Base-by-base conservation (phyloP, 2,113 vertebrate species). In the Pardalotus punctatus region DNA sequence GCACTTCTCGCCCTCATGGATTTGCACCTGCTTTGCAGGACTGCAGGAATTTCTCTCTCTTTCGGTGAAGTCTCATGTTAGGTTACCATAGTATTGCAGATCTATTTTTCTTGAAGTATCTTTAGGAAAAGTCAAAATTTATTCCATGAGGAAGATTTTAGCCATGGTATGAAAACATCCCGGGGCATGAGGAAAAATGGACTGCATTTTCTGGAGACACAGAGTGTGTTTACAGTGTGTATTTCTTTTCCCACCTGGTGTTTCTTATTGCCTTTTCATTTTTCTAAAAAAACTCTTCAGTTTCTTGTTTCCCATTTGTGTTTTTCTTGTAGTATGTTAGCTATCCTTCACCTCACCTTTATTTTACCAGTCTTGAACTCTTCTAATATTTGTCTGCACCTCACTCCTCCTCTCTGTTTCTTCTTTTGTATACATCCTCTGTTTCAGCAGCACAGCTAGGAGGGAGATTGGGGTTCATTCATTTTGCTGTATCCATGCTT, bases 161-260 rank as follows among this genome's bases (percentile, higher is more conserved):
- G 7, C 40, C 2, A 22, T 70, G 14, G 54, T 73, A 74, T 38
- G 40, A 58, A 81, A 90, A 21, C 3, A 24, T 40, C 10, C 5
- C 1, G 7, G 24, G 81, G 3, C 3, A 2, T 51, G 64, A 53
- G 43, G 22, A 78, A 80, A 48, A 15, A 19, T 62, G 51, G 25
- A 1, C 18, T 65, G 17, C 20, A 83, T 65, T 64, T 21, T 71
- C 38, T 86, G 33, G 31, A 14, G 25, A n/a, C 4, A 22, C 5
- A 23, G 25, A 24, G 1, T 33, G 5, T 14, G 1, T 45, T 64
- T 15, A 9, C 24, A 58, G 19, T 1, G 0, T 10, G 35, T 38
- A 58, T 48, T 81, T 83, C 25, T 90, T 5, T 76, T 47, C 12
- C 8, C 8, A 48, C 14, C 5, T 74, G 9, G 10, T 10, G 14